Base-by-base conservation (phyloP, 30 jellyfish, hydroid and myxozoan genomes). In the Turritopsis rubra region DNA sequence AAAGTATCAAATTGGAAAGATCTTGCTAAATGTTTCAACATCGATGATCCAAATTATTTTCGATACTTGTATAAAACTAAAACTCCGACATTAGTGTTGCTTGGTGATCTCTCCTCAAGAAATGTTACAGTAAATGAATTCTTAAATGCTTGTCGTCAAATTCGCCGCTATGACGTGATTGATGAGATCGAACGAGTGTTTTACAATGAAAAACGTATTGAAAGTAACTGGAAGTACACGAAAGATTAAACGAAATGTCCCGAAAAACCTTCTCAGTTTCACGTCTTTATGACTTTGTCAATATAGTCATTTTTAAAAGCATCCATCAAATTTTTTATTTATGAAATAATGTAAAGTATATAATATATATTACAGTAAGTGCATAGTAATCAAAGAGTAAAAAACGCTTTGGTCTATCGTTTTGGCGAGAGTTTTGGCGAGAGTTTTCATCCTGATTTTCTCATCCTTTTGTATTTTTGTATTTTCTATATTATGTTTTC, bases 1-100 rank as follows among this genome's bases (percentile, higher is more conserved):
- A 86, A 80, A 23, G 82, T 89, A 18, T 30, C 89, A 21, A 89
- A 89, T 84, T 89, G 96, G 96, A 89, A 84, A 84, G 90, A 89
- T 65, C 89, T 89, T 25, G 96, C 96, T 53, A 82, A 75, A 7
- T 79, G 28, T 7, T 89, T 83, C 53, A 78, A 66, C n/a, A 83
- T 89, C 8, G 26, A 66, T 31, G 81, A 79, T 31, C 75, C 78
- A 20, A 53, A 73, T 21, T 75, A 82, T 20, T 25, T 89, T 8
- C 73, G 80, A 27, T 29, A 29, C 19, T 24, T 78, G 30, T 52
- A 22, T 21, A 53, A 65, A 18, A 28, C 90, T 8, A 65, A 76
- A 23, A 68, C 54, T 7, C 95, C 95, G 16, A 72, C 95, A 16
- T 21, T 73, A 83, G 76, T 70, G 54, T 74, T 87, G 18, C 28